These are phyloP conservation scores for Ectemnius continuus DNA, from an alignment of 2,888 invertebrate genomes.

Conservation along the genomic window DNA sequence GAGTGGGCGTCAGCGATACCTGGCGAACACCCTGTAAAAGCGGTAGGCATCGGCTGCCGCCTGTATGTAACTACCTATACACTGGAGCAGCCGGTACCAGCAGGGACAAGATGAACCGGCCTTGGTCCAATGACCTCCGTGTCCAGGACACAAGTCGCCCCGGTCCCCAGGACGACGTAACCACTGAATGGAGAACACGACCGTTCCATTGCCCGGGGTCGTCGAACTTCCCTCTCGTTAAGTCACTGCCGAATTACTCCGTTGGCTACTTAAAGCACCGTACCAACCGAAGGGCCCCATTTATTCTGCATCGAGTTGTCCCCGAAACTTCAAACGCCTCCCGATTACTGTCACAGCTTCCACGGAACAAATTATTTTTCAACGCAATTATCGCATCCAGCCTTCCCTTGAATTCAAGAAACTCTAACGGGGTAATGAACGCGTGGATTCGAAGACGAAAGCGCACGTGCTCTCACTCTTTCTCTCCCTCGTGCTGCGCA, in stretches of 20 bases:
- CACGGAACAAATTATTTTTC: too few relatives aligned
- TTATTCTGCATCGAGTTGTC: too few relatives aligned
- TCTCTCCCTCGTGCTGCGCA: too few relatives aligned
- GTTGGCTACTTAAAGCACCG: background rate
- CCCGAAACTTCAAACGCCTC: too few relatives aligned
- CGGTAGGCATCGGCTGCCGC: slow-evolving; percentile 31
- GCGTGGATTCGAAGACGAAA: too few relatives aligned
- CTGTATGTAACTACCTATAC: slow-evolving; percentile 28
- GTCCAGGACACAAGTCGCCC: slow-evolving; percentile 30
- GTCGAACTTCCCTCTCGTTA: slow-evolving; percentile 29
- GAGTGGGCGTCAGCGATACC: slow-evolving; percentile 55
- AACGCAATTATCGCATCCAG: too few relatives aligned
- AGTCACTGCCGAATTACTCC: slow-evolving; percentile 39
- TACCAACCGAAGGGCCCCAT: background rate
- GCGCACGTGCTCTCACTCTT: too few relatives aligned
- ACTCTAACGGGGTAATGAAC: too few relatives aligned
- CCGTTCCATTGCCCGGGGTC: slow-evolving; percentile 15
- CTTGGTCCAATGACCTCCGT: slow-evolving; percentile 73
- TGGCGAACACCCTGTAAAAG: slow-evolving; percentile 28
- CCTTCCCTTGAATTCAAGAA: too few relatives aligned
- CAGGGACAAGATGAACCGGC: slow-evolving; percentile 66
- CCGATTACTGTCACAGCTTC: too few relatives aligned
- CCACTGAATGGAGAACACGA: slow-evolving; percentile 35
- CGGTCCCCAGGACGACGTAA: slow-evolving; percentile 22
- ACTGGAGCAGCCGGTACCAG: slow-evolving; percentile 29